Percentiles rank a stretch among this genome's conserved stretches.
Conservation (phyloP, 2,888 invertebrate genomes). For the Pomacea canaliculata region DNA sequence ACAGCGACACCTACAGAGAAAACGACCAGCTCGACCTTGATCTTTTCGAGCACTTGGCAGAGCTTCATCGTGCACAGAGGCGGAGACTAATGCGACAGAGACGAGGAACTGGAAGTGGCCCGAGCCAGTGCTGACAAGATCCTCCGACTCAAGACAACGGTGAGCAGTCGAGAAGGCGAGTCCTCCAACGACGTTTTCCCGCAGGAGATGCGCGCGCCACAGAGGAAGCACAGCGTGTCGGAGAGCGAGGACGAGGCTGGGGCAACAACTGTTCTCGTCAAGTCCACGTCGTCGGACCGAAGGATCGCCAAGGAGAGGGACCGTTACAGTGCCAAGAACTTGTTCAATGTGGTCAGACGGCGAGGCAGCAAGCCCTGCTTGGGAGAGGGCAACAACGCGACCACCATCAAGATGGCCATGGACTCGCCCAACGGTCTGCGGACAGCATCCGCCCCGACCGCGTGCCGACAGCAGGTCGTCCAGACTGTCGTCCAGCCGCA, state of each 20-base stretch:
- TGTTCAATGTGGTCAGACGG: slow-evolving; percentile 28
- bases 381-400: background rate
- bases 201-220: too few species aligned
- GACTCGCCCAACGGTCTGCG: background rate
- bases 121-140: slow-evolving; percentile 27
- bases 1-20: slow-evolving; percentile 33
- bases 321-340: slow-evolving; percentile 30
- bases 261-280: background rate
- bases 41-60: slow-evolving; percentile 25
- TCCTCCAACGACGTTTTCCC: background rate
- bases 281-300: slow-evolving; percentile 11
- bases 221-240: background rate
- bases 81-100: slow-evolving; percentile 21
- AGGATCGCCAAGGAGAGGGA: slow-evolving; percentile 29
- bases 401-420: background rate
- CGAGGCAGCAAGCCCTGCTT: background rate
- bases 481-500: too few species aligned
- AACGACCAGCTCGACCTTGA: slow-evolving; percentile 32
- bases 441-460: background rate
- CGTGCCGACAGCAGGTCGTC: background rate
- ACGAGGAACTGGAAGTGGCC: slow-evolving; percentile 27
- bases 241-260: background rate
- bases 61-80: slow-evolving; percentile 13
- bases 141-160: slow-evolving; percentile 27
- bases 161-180: slow-evolving; percentile 15